Evolutionary conservation across 2,888 invertebrate species (phyloP), one percentile per base, ranked within the genome.

Genomic region (Agrilus mali): DNA sequence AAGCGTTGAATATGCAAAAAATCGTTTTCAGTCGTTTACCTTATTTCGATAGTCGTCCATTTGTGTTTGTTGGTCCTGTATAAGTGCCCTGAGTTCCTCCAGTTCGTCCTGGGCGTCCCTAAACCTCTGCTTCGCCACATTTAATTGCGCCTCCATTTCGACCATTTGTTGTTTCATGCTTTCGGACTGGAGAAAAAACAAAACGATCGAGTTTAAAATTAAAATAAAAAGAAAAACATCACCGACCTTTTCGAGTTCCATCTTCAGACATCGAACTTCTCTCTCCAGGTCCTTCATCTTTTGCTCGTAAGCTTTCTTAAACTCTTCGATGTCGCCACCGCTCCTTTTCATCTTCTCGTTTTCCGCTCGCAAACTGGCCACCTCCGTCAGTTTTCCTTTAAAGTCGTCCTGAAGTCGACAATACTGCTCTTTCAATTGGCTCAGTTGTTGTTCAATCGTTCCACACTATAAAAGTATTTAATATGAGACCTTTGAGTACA

Each of bases 21-120:
- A 42, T 13, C 13, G 10, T 14, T 35, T 15, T 22, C 4, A 17
- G 4, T 17, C 7, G 38, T 33, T 48, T 53, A 73, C 75, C 63
- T 82, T 82, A 47, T 78, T 78, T 41, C 81, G 70, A 56, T 82
- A 83, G 53, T 81, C 80, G 50, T 80, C 80, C 7, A 82, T 57
- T 59, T 82, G 81, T 7, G 70, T 68, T 41, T 77, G 75, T 55
- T 80, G 79, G 50, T 82, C 82, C 51, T 78, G 77, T 54, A 80
- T 70, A 17, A 79, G 58, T 0, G 69, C 67, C 63, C 65, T 70
- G 61, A 63, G 66, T 63, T 57, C 80, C 64, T 70, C 80, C 60
- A 67, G 67, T 60, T 74, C 82, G 65, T 74, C 82, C 68, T 73
- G 73, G 1, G 72, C 68, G 51, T 75, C 74, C 13, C 72, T 59